Percentiles rank a stretch among this genome's conserved stretches.
phyloP scores from a whole-genome alignment of 53 echinoderm and acorn worm species.

The Patiria pectinifera region DNA sequence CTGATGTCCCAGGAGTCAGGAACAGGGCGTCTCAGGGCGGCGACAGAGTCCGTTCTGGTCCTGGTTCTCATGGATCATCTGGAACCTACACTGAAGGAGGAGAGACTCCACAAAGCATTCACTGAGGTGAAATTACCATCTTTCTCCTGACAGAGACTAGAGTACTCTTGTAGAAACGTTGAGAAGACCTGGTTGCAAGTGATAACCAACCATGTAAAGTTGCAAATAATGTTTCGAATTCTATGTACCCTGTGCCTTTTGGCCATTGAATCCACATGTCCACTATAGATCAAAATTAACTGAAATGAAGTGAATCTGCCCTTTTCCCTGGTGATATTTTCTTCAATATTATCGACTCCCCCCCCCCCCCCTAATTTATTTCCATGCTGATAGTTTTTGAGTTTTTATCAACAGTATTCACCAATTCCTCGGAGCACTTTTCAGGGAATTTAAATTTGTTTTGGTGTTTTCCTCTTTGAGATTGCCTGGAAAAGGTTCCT shows the following conservation, averaged over 20 bases:
- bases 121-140: slow-evolving; percentile 64
- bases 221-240: not conserved
- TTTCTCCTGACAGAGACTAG: not conserved
- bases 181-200: no score
- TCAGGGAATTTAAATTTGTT: no score
- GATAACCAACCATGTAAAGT: not conserved
- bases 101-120: slow-evolving; percentile 74
- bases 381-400: no score
- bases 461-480: no score
- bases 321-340: no score
- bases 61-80: slow-evolving; percentile 78
- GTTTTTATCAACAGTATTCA: no score
- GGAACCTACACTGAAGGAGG: slow-evolving; percentile 67
- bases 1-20: slow-evolving; percentile 77
- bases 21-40: slow-evolving; percentile 80
- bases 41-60: slow-evolving; percentile 84
- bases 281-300: not conserved
- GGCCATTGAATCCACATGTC: not conserved
- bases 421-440: no score
- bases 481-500: no score
- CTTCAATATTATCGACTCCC: no score
- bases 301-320: no score
- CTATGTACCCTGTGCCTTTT: not conserved
- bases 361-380: no score
- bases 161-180: no score